A percentile compares a stretch with the other conserved stretches of the same genome.
Evolutionary conservation across 2,888 invertebrate species (phyloP).

Genomic region (Carcina quercana): DNA sequence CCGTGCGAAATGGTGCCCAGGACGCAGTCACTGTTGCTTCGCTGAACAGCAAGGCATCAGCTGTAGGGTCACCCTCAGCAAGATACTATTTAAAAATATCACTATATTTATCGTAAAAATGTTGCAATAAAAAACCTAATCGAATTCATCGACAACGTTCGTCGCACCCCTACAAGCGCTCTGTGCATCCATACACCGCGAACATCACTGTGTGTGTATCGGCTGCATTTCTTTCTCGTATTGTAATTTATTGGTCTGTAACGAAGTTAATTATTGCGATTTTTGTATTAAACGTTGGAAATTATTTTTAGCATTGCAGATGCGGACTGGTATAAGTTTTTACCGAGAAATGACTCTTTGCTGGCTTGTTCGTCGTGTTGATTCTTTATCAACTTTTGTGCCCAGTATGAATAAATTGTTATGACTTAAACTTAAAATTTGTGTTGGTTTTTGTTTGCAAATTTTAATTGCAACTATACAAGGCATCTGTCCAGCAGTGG

Average conservation of each 20-base stretch:
- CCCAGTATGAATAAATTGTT: not conserved
- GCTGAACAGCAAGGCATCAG: no score
- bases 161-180: constrained; percentile 20
- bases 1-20: no score
- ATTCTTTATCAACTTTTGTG: not conserved
- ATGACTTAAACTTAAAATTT: no score
- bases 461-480: no score
- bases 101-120: no score
- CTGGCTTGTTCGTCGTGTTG: constrained; percentile 17
- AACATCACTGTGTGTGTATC: constrained; percentile 37
- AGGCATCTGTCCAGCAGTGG: no score
- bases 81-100: no score
- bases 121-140: no score
- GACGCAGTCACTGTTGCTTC: no score
- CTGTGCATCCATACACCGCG: constrained; percentile 22
- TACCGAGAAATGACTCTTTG: constrained; percentile 34
- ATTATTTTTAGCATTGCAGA: constrained; percentile 69
- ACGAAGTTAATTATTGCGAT: constrained; percentile 74
- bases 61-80: no score
- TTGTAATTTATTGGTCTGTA: constrained; percentile 74
- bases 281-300: constrained; percentile 74
- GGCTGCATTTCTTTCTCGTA: constrained; percentile 69
- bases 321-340: constrained; percentile 20
- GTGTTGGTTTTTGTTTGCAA: no score
- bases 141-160: constrained; percentile 9